Conservation (phyloP, 2,797 vertebrate genomes). For the Alcedo quadribrachys region DNA sequence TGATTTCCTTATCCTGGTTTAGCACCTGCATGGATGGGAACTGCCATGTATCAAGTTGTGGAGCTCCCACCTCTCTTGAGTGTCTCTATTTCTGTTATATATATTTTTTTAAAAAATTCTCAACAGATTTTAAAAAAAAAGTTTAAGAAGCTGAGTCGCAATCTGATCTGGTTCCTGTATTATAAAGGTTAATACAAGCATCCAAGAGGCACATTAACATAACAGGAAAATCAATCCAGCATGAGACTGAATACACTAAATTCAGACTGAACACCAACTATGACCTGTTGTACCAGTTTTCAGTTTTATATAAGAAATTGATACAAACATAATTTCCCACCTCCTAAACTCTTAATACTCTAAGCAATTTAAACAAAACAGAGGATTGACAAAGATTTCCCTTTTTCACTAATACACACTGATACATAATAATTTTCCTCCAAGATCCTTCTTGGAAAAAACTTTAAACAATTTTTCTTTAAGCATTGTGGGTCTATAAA, state of each 20-base stretch:
- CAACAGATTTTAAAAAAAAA: background rate
- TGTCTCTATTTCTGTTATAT: background rate
- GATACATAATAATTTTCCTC: background rate
- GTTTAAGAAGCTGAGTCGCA: background rate
- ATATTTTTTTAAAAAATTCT: background rate
- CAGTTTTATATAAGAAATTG: background rate
- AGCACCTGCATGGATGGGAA: background rate
- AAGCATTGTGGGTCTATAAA: background rate
- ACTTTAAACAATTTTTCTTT: background rate
- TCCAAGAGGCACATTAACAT: background rate
- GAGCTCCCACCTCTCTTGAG: background rate
- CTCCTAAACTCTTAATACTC: background rate
- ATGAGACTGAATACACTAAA: background rate
- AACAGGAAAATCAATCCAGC: conserved; percentile 6
- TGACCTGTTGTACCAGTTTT: background rate
- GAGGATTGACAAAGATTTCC: background rate
- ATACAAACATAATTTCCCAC: background rate
- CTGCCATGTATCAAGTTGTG: background rate
- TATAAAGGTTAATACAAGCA: conserved; percentile 11
- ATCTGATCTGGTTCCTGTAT: background rate
- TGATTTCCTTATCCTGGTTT: background rate
- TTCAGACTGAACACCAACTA: background rate
- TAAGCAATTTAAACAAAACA: background rate
- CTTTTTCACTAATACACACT: background rate
- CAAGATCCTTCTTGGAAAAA: background rate